Percentiles rank a stretch among this genome's conserved stretches.
phyloP scores from a whole-genome alignment of 2,888 invertebrate genomes.

The Drepanosiphum platanoidis region DNA sequence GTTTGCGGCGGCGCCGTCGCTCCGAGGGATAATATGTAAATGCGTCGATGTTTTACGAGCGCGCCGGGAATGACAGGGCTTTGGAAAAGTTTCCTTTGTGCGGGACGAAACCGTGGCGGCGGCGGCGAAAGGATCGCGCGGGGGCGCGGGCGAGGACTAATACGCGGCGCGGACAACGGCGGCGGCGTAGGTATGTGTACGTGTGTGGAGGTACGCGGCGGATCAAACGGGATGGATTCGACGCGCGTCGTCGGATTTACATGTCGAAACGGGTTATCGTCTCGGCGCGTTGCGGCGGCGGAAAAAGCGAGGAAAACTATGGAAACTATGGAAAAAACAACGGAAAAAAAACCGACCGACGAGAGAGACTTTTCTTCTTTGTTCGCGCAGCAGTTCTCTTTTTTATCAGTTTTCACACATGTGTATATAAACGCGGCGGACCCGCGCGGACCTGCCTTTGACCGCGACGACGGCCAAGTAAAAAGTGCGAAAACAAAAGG shows the following conservation, averaged over 20 bases:
- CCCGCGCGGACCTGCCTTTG: no score
- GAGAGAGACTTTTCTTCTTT: constrained; percentile 32
- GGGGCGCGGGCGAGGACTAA: neutral
- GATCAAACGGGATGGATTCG: constrained; percentile 24
- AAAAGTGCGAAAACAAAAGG: neutral
- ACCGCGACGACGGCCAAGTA: neutral
- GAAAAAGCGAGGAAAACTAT: no score
- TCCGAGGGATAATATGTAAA: constrained; percentile 34
- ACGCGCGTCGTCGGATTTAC: constrained; percentile 52
- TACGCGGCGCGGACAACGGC: constrained; percentile 3
- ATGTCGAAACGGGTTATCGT: constrained; percentile 58
- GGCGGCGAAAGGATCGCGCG: neutral
- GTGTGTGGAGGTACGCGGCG: no score
- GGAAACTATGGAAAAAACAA: no score
- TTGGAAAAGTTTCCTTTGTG: constrained; percentile 36
- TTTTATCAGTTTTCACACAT: neutral
- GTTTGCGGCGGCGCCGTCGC: neutral
- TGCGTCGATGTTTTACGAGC: constrained; percentile 3
- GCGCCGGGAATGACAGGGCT: constrained; percentile 34
- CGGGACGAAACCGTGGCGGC: neutral
- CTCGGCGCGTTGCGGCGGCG: neutral
- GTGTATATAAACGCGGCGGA: no score
- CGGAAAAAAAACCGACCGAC: neutral
- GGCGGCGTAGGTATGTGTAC: neutral
- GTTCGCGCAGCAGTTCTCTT: neutral